Conservation (phyloP, 1,140 invertebrate genomes). For the Apis dorsata region DNA sequence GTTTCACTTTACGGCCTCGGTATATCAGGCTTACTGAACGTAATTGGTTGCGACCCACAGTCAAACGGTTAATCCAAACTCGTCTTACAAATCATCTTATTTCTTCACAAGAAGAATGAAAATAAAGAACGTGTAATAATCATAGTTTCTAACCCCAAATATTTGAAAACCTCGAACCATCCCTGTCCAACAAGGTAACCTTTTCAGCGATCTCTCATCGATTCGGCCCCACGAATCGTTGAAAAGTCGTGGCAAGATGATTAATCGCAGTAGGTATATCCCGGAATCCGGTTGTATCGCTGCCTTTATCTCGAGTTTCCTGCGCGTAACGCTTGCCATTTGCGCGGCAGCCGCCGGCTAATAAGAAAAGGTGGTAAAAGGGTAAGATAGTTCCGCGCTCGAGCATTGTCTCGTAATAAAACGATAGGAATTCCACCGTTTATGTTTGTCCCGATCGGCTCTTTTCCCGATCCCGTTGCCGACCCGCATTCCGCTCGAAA, state of each 20-base stretch:
- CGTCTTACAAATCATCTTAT: background rate
- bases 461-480: constrained; percentile 38
- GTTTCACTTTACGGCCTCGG: background rate
- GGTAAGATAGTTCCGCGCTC: constrained; percentile 39
- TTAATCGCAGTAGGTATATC: constrained; percentile 39
- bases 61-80: background rate
- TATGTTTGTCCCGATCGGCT: constrained; percentile 43
- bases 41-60: background rate
- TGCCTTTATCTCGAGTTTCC: constrained; percentile 38
- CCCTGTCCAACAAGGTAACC: background rate
- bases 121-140: background rate
- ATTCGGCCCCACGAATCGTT: background rate
- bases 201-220: background rate
- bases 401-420: constrained; percentile 33
- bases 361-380: constrained; percentile 47
- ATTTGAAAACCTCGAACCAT: background rate
- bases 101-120: background rate
- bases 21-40: background rate
- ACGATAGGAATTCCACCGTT: constrained; percentile 45
- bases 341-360: constrained; percentile 27
- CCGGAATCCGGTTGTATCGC: constrained; percentile 32
- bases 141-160: background rate
- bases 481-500: constrained; percentile 27
- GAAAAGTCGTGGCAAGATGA: constrained; percentile 38
- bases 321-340: constrained; percentile 34